Base-by-base conservation (phyloP, 2,888 invertebrate species). In the Lysandra coridon region DNA sequence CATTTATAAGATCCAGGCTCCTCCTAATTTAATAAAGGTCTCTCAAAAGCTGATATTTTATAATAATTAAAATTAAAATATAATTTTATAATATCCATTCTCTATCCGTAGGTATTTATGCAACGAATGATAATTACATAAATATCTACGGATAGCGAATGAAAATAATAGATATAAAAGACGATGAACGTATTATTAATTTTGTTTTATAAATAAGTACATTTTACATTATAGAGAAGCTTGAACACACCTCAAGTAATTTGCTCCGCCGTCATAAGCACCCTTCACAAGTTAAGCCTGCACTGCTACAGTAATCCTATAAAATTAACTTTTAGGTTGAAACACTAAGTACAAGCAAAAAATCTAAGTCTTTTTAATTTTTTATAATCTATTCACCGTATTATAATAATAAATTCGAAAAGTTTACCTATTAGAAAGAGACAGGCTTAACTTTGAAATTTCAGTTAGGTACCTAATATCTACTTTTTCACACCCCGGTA, bases 201-300 rank as follows among this genome's bases (percentile, higher is more conserved):
- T 62, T 62, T 6, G 23, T 62, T 62, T 23, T 62, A 30, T 7
- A n/a, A 62, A 30, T 23, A 10, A 62, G 1, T 2, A n/a, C 6
- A 62, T 23, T 23, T 62, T 62, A 62, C 7, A 62, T 37, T 37
- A n/a, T 23, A 64, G 12, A 64, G 64, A 30, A 3, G 64, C 30
- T 64, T 64, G 69, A 69, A 69, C 14, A 7, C 4, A 69, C 69
- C 69, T 69, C 62, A 69, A 33, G 69, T 12, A 30, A 69, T 69
- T 69, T 30, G 1, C 33, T 69, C 12, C 69, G 14, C 69, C 14
- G 33, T 12, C 69, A 2, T 33, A 62, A 62, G 62, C 62, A 62
- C 62, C 62, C 62, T 62, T 62, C 23, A 23, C 33, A 69, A 69
- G 62, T 30, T 62, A 69, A 69, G 33, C 69, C 69, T 33, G 33